phyloP scores from a whole-genome alignment of 2,888 invertebrate species.

The Acanthopleura granulata region DNA sequence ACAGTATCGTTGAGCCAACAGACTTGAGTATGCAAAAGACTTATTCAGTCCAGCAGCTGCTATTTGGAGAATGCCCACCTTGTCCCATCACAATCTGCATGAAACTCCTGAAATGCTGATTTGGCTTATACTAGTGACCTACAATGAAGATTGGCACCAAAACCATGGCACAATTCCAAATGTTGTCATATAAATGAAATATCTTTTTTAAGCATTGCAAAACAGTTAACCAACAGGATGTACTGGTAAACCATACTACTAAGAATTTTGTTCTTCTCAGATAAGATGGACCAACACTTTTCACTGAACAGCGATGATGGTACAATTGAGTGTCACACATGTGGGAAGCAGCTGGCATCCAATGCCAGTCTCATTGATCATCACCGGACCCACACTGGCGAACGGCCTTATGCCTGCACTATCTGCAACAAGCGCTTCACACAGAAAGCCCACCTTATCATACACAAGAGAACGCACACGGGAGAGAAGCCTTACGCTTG shows the following conservation, averaged over 20 bases:
- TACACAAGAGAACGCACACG: conserved; percentile 46
- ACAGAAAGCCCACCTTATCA: conserved; percentile 47
- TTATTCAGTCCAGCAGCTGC: no score
- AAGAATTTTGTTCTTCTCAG: background rate
- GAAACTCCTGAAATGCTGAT: no score
- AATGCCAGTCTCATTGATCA: conserved; percentile 24
- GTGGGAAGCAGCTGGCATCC: conserved; percentile 21
- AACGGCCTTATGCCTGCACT: conserved; percentile 41
- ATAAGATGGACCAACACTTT: background rate
- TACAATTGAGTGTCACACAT: background rate
- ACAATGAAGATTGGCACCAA: no score
- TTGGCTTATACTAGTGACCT: no score
- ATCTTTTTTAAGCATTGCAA: no score
- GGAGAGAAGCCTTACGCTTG: conserved; percentile 49
- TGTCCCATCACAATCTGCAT: no score
- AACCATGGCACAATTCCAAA: no score
- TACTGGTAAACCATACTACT: background rate
- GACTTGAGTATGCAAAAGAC: no score
- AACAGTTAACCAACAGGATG: no score
- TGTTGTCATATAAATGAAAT: no score
- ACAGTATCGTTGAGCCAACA: no score
- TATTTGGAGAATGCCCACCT: no score
- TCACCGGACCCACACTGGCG: conserved; percentile 27
- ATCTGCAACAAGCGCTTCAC: conserved; percentile 45
- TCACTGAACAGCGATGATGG: conserved; percentile 4